These are phyloP conservation scores for Pandion haliaetus DNA, from an alignment of 2,113 vertebrate genomes.

Conservation along the genomic window DNA sequence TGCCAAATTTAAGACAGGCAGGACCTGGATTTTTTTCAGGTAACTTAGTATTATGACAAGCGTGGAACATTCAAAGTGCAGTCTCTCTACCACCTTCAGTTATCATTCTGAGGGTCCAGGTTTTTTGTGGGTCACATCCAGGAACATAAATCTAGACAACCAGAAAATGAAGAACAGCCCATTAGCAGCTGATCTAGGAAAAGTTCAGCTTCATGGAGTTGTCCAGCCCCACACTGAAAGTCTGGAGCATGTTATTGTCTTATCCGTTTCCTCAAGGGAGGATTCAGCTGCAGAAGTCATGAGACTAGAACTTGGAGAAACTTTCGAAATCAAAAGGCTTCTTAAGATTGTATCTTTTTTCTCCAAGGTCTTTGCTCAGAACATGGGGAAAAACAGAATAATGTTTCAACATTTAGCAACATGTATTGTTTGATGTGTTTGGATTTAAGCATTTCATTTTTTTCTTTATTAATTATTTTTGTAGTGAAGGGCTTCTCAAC, in stretches of 20 bases:
- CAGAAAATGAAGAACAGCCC: neutral
- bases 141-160: neutral
- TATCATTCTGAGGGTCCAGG: neutral
- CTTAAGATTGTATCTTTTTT: neutral
- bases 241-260: conserved; percentile 44
- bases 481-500: neutral
- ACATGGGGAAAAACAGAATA: neutral
- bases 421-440: neutral
- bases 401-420: neutral
- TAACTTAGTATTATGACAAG: neutral
- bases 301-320: conserved; percentile 9
- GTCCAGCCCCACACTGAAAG: neutral
- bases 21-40: neutral
- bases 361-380: neutral
- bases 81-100: neutral
- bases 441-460: neutral
- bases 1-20: neutral
- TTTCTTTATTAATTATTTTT: neutral
- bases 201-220: conserved; percentile 48
- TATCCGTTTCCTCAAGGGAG: conserved; percentile 22
- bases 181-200: neutral
- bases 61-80: neutral
- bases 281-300: conserved; percentile 15
- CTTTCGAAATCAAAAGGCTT: neutral
- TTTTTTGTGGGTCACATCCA: neutral